Evolutionary conservation across 2,113 vertebrate genomes (phyloP), one percentile per base, ranked within the genome.

Genomic region (Melozone crissalis): DNA sequence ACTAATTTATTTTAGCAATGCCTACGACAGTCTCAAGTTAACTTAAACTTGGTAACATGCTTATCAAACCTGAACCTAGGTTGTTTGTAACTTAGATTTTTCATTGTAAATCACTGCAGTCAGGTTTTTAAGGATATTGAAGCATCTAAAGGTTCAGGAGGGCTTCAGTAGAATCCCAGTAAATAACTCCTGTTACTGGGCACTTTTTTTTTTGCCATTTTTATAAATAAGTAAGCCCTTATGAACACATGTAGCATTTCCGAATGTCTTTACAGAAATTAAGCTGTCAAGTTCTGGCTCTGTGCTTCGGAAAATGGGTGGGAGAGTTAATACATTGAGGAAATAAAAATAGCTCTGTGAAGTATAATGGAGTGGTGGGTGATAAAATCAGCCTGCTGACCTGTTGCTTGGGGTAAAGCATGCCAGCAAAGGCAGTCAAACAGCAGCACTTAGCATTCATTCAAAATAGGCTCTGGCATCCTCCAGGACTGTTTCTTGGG

Each of bases 271-370:
- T 81, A 71, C 49, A 83, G 54, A 79, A 81, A 94, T 58, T 27
- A 80, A 90, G 68, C 90, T 96, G 95, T 94, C 88, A 94, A 67
- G 5, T 80, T 95, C 68, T 93, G 68, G 6, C 30, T 93, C 79
- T 83, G 27, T 59, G 63, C 75, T 88, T 86, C 39, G 67, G 82
- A 85, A 93, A 93, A 94, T 43, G 79, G 63, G 79, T 93, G 79
- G 85, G 68, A 92, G 68, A 84, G 91, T 95, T 96, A 97, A 94
- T 95, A 71, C 21, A 47, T 9, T 22, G 76, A 84, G 89, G 65
- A 74, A 86, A 74, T 90, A 88, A 93, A 95, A 95, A 94, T 88
- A 94, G 30, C 27, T 67, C 39, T 6, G 2, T 74, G 46, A 93
- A 80, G 46, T 74, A 47, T 55, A 66, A 86, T 73, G 49, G 27